Conservation (phyloP, 2,113 vertebrate species). For the Saccopteryx leptura region DNA sequence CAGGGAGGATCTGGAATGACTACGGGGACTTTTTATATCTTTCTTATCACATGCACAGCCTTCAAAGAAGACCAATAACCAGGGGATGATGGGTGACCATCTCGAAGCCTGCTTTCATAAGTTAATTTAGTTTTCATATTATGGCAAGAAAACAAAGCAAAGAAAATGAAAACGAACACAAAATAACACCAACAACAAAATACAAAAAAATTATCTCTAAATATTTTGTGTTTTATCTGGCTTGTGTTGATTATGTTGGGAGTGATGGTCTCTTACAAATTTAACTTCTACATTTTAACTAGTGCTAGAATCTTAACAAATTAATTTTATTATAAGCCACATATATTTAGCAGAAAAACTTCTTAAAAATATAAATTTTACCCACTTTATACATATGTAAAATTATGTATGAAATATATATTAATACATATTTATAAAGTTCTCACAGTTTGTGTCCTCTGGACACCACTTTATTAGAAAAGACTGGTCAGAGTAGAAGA, state of each 20-base stretch:
- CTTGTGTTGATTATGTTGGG: neutral
- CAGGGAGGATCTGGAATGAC: neutral
- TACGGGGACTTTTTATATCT: neutral
- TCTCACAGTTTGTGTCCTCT: neutral
- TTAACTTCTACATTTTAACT: neutral
- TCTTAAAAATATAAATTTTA: neutral
- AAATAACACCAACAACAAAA: neutral
- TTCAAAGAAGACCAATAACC: neutral
- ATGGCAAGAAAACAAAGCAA: neutral
- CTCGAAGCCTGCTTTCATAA: neutral
- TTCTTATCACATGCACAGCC: neutral
- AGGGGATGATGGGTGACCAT: neutral
- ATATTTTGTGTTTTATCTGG: neutral
- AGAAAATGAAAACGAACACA: neutral
- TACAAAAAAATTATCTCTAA: neutral
- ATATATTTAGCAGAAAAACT: neutral
- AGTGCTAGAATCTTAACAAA: neutral
- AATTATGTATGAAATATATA: neutral
- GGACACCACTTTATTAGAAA: neutral
- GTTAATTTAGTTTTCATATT: constrained; percentile 25
- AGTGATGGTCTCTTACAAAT: neutral
- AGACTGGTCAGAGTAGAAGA: neutral
- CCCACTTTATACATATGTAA: neutral
- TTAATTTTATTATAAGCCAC: neutral
- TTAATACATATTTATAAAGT: neutral